These are phyloP conservation scores for Brotogeris chrysoptera DNA, from an alignment of 2,797 vertebrate species.

Conservation along the genomic window DNA sequence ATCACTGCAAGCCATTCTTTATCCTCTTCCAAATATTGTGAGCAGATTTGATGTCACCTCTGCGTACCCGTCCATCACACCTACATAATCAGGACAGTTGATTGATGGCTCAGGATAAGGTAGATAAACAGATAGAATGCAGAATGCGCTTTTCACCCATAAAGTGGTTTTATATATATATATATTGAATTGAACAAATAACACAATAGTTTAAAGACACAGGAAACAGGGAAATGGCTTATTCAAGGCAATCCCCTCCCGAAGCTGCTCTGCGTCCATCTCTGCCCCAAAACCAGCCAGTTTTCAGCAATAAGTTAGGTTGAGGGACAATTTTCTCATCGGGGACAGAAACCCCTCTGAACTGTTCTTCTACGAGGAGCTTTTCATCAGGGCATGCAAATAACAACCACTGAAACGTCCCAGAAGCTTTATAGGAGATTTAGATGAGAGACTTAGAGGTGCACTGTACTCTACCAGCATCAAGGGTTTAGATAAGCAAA, in stretches of 20 bases:
- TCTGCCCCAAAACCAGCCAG: rapidly evolving
- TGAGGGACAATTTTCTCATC: rapidly evolving
- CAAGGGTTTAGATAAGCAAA: neutral
- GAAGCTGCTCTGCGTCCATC: rapidly evolving
- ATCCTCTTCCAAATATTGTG: neutral
- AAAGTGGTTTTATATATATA: neutral
- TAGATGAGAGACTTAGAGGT: rapidly evolving
- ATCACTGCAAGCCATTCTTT: neutral
- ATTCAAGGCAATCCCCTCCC: neutral
- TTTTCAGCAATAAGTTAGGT: neutral
- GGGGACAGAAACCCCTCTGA: rapidly evolving
- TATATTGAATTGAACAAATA: neutral
- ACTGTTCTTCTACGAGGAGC: neutral
- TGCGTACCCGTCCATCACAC: neutral
- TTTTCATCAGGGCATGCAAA: neutral
- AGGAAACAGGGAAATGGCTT: neutral
- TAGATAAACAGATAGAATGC: neutral
- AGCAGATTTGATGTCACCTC: neutral
- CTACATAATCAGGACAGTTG: neutral
- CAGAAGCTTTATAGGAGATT: rapidly evolving
- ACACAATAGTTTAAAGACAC: rapidly evolving
- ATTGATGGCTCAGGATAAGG: neutral
- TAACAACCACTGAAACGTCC: neutral
- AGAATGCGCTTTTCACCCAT: neutral
- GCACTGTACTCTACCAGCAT: rapidly evolving